Evolutionary conservation across 2,888 invertebrate genomes (phyloP), one percentile per base, ranked within the genome.

Genomic region (Scaptomyza caliginosa): DNA sequence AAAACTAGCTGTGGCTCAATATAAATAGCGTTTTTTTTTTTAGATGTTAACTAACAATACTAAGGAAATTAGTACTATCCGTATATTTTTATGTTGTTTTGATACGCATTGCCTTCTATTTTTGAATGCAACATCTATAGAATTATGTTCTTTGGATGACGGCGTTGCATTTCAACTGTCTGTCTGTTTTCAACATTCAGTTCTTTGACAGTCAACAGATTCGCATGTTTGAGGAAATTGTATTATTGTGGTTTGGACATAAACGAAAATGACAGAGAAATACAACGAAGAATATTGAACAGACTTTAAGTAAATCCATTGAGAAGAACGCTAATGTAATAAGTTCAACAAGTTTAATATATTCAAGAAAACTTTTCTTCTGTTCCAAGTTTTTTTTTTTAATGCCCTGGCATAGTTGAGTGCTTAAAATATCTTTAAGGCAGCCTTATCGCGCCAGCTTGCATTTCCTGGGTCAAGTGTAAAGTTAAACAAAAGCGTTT

Each of bases 401-500:
- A 13, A 30, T 3, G 11, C 11, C 28, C 28, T 30, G 13, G 13
- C 32, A 32, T 6, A 7, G 6, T 32, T 8, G 8, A 1, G 8
- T 26, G 26, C 26, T 3, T 8, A 24, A 40, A 10, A 48, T 40
- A 48, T 40, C 17, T 21, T 11, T 17, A 32, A 39, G 50, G 38
- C 54, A 52, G 46, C 26, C 39, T 39, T 49, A 58, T 40, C 34
- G 45, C 8, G 30, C 38, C 64, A 40, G 39, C 56, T 59, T 56
- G 55, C 57, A 58, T 65, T 63, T 55, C 63, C 45, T 55, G 74
- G 81, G 77, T 81, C 77, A 81, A 77, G 74, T 81, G 74, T 63
- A 60, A 79, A 80, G 68, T 80, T 77, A 68, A 77, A 69, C 68
- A 81, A 69, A 77, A 69, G 66, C 66, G 74, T 60, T 77, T 69